Conservation (phyloP, 2,888 invertebrate species). For the Caprella mutica region DNA sequence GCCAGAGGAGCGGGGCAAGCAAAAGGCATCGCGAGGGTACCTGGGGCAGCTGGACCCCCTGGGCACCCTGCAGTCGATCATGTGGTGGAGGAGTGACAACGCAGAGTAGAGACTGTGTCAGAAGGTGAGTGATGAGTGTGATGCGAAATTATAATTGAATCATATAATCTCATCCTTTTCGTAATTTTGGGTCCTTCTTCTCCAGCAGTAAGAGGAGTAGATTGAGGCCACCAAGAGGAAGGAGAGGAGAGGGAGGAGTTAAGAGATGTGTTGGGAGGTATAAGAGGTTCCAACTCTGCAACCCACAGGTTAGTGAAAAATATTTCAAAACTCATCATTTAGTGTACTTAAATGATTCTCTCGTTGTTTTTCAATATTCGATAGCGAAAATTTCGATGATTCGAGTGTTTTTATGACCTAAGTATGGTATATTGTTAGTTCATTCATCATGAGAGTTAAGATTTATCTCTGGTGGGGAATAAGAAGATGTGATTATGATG, state of each 20-base stretch:
- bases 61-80: conserved; percentile 24
- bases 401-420: no score
- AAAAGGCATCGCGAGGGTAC: conserved; percentile 6
- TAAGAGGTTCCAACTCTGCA: conserved; percentile 67
- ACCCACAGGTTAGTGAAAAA: conserved; percentile 57
- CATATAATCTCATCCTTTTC: background rate
- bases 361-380: no score
- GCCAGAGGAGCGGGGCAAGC: background rate
- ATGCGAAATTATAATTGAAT: no score
- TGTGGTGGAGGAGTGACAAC: conserved; percentile 25
- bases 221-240: background rate
- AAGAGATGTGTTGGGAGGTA: conserved; percentile 56
- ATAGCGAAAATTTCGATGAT: no score
- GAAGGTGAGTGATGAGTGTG: conserved; percentile 1
- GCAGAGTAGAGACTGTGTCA: conserved; percentile 24
- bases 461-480: no score
- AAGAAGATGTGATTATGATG: no score
- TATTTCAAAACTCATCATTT: no score
- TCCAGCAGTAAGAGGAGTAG: background rate
- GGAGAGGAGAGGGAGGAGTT: background rate
- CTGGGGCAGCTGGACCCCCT: conserved; percentile 27
- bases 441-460: no score
- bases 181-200: background rate
- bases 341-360: no score
- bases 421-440: no score